Evolutionary conservation across 2,888 invertebrate species (phyloP).

Genomic region (Coenonympha arcania): DNA sequence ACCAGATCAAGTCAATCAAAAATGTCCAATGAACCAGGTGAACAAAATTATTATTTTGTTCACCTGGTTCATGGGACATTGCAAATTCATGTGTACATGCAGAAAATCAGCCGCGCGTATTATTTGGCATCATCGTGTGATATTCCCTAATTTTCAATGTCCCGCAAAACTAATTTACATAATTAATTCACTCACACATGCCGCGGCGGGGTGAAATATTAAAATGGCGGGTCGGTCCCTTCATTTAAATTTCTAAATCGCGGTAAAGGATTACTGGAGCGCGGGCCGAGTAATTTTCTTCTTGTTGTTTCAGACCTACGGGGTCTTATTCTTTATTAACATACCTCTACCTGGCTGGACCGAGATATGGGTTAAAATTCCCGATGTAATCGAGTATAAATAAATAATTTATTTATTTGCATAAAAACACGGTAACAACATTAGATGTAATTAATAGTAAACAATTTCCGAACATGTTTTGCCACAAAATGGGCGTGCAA

Average conservation of each 20-base stretch:
- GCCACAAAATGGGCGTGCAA: too few relatives aligned
- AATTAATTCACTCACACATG: slow-evolving; percentile 55
- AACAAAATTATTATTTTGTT: neutral
- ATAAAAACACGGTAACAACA: too few relatives aligned
- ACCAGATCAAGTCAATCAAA: too few relatives aligned
- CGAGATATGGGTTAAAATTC: too few relatives aligned
- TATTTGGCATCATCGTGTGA: slow-evolving; percentile 9
- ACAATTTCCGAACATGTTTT: too few relatives aligned
- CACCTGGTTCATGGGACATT: too few relatives aligned
- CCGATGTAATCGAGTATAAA: too few relatives aligned
- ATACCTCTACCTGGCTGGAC: too few relatives aligned
- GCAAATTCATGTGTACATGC: neutral
- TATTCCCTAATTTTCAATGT: slow-evolving; percentile 51
- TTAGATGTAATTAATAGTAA: too few relatives aligned
- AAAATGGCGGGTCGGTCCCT: slow-evolving; percentile 49
- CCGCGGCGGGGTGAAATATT: slow-evolving; percentile 49
- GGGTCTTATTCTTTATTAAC: neutral
- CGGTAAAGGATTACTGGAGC: slow-evolving; percentile 39
- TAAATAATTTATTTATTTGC: too few relatives aligned
- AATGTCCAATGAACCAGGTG: too few relatives aligned
- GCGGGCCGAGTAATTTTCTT: slow-evolving; percentile 21
- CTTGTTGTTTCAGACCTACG: neutral
- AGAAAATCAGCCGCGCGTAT: neutral
- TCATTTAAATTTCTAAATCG: slow-evolving; percentile 62
- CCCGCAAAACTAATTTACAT: slow-evolving; percentile 56